Evolutionary conservation across 2,797 vertebrate species (phyloP).

Genomic region (Philypnodon macrostomus): DNA sequence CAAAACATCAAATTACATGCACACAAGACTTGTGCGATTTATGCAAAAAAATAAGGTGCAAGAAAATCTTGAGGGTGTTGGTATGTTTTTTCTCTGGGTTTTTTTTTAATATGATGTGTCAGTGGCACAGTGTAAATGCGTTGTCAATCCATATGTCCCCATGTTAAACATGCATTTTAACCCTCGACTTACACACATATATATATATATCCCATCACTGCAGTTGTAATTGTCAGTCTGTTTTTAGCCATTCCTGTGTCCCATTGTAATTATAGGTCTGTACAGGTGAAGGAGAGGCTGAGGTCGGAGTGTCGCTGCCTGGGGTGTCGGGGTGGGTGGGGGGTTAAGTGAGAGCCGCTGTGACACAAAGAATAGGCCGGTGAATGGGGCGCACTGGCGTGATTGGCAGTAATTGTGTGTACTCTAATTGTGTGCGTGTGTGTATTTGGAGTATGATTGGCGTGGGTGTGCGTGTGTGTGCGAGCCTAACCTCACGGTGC

Average conservation of each 20-base stretch:
- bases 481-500: constrained; percentile 24
- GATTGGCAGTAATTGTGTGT: constrained; percentile 58
- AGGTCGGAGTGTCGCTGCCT: constrained; percentile 35
- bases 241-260: constrained; percentile 50
- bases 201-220: constrained; percentile 2
- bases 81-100: not conserved
- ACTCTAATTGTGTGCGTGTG: constrained; percentile 29
- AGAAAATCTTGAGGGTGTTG: no score
- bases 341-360: constrained; percentile 18
- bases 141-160: constrained; percentile 1
- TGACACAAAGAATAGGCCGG: constrained; percentile 13
- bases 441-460: constrained; percentile 34
- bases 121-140: not conserved
- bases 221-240: constrained; percentile 35
- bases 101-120: not conserved
- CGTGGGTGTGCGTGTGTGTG: constrained; percentile 31
- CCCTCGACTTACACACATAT: no score
- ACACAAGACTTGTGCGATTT: no score
- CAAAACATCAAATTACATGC: no score
- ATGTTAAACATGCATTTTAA: constrained; percentile 13
- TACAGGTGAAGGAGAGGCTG: constrained; percentile 55
- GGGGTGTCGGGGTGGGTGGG: constrained; percentile 16
- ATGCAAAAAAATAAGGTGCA: no score
- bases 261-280: constrained; percentile 59
- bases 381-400: constrained; percentile 30